Evolutionary conservation across 2,888 invertebrate genomes (phyloP), one percentile per base, ranked within the genome.

Genomic region (Therioaphis trifolii): DNA sequence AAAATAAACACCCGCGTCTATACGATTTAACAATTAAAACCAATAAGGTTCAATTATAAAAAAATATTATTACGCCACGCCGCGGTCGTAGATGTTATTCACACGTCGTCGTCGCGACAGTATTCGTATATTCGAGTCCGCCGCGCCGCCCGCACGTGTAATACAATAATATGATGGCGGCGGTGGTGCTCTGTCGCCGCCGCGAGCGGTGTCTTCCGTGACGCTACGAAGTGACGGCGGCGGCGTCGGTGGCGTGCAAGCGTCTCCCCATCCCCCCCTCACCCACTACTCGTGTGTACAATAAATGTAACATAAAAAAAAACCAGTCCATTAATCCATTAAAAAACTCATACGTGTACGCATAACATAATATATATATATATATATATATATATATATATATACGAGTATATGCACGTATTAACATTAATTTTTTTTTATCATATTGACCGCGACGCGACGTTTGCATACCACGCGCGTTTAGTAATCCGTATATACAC

Each of bases 1-100:
- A 35, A 35, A 35, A 35, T 35, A 35, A 35, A 35, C 35, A 35
- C 35, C 35, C 4, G 63, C 61, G 27, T 61, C 15, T 29, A 68
- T 68, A 12, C 66, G 66, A 78, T 77, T 78, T 55, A 78, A 78
- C 52, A 78, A 78, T 78, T 78, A 78, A 68, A 40, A 52, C 55
- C 78, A 78, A 78, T 78, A 68, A 78, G 68, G 49, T 68, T 68
- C 78, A 78, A 78, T 78, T 78, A 68, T 55, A n/a, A n/a, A n/a
- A n/a, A n/a, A n/a, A n/a, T n/a, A n/a, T n/a, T n/a, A n/a, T n/a
- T n/a, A n/a, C n/a, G n/a, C n/a, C n/a, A n/a, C n/a, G n/a, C n/a
- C n/a, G n/a, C n/a, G n/a, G 21, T 35, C 35, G 52, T 52, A 7
- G 7, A 7, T 52, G 35, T 78, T 68, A 78, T 68, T 68, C 61